phyloP scores from a whole-genome alignment of 2,113 vertebrate species.

The Tychaedon coryphoeus region DNA sequence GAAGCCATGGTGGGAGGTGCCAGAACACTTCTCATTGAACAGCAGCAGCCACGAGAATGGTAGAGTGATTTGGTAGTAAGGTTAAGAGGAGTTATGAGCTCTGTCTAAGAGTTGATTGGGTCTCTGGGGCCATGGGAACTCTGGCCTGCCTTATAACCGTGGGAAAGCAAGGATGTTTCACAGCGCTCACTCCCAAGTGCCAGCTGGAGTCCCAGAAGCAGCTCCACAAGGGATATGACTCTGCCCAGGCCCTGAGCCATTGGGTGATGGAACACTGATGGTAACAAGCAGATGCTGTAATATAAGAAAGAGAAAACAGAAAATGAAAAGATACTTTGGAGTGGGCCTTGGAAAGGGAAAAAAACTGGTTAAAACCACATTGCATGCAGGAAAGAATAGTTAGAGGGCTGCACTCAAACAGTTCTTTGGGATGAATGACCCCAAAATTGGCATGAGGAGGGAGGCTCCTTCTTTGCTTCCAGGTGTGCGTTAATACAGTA shows the following conservation, averaged over 20 bases:
- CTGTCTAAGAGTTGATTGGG: neutral
- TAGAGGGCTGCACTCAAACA: neutral
- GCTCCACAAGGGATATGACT: neutral
- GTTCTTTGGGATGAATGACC: neutral
- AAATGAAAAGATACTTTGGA: neutral
- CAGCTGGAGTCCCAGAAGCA: neutral
- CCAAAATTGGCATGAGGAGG: neutral
- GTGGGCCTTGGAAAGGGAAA: neutral
- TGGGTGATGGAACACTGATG: neutral
- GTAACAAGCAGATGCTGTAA: neutral
- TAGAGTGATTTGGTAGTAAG: neutral
- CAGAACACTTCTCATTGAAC: neutral
- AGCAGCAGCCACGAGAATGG: neutral
- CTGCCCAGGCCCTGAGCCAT: neutral
- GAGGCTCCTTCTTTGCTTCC: neutral
- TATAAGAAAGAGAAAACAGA: neutral
- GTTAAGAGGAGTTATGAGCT: neutral
- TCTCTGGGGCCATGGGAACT: neutral
- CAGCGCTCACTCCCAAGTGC: neutral
- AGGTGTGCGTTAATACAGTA: neutral
- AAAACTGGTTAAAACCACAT: accelerated
- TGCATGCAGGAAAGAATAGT: neutral
- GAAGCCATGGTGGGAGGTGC: neutral
- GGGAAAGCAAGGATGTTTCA: neutral
- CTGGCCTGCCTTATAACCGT: neutral